Evolutionary conservation across 1,140 invertebrate species (phyloP), one percentile per base, ranked within the genome.

Genomic region (Listronotus oregonensis): DNA sequence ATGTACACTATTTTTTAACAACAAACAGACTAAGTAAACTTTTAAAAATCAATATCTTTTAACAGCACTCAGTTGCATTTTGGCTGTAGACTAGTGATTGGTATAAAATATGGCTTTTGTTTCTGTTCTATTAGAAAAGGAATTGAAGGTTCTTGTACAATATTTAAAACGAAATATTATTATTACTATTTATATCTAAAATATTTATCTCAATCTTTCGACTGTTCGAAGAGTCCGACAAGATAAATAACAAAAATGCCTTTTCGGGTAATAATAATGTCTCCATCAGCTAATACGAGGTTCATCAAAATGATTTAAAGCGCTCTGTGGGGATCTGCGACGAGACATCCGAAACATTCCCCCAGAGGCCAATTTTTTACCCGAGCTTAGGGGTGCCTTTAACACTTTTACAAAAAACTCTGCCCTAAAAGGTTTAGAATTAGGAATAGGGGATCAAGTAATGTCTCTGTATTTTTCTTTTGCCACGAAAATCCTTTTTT

Each of bases 261-360:
- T 6, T n/a, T 52, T 31, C 11, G 50, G 49, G 18, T 63, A 55
- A 63, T 63, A 63, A 63, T 63, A 63, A 55, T 55, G 60, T 55
- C 60, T 63, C 60, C 51, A 55, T 63, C 60, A 63, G 47, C 60
- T 63, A 54, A 63, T 63, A 63, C 50, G 60, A 40, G 51, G 60
- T 55, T 63, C 60, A 63, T 63, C 60, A 55, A 55, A 63, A 63
- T 63, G 60, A 63, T 63, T 63, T 63, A 63, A 39, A 21, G 32
- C 47, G 15, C 39, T 61, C 59, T 5, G 60, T 14, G 50, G 60
- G 51, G 60, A 63, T 61, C 46, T 50, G 47, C 47, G 39, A 40
- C 21, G 44, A 59, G 56, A 54, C 49, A 44, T 52, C 46, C 60
- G 49, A 63, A 63, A 63, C 60, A 63, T 63, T 27, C 46, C 59